These are phyloP conservation scores for Bilobella aurantiaca DNA, from an alignment of 1,140 invertebrate species.

Conservation along the genomic window DNA sequence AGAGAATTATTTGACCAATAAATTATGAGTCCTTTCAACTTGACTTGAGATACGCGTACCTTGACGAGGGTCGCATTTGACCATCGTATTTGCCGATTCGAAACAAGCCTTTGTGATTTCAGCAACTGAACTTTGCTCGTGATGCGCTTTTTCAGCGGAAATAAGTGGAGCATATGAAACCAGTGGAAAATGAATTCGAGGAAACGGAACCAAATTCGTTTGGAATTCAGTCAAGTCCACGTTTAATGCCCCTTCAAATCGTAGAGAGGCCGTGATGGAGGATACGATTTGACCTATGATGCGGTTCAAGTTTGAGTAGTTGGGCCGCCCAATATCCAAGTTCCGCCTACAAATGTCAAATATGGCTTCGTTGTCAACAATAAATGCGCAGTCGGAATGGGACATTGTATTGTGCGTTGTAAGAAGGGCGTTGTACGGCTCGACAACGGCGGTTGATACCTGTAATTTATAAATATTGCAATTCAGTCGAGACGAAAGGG, in stretches of 20 bases:
- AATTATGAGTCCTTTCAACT: background rate
- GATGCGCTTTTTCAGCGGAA: slow-evolving; percentile 50
- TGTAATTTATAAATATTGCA: background rate
- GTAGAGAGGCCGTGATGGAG: slow-evolving; percentile 48
- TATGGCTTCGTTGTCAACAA: slow-evolving; percentile 63
- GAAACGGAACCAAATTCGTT: slow-evolving; percentile 51
- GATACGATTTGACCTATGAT: slow-evolving; percentile 50
- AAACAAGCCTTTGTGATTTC: slow-evolving; percentile 69
- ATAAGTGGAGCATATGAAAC: slow-evolving; percentile 45
- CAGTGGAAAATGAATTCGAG: slow-evolving; percentile 49
- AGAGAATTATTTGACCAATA: slow-evolving; percentile 11
- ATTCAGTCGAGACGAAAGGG: background rate
- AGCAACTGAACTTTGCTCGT: slow-evolving; percentile 56
- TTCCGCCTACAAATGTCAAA: slow-evolving; percentile 58
- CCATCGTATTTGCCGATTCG: slow-evolving; percentile 70
- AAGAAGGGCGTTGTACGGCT: slow-evolving; percentile 59
- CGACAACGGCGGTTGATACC: slow-evolving; percentile 36
- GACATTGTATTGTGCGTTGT: slow-evolving; percentile 60
- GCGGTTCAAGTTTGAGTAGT: slow-evolving; percentile 48
- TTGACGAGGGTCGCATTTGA: slow-evolving; percentile 59
- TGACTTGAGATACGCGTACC: too few relatives aligned
- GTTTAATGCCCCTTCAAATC: slow-evolving; percentile 53
- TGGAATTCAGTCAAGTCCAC: slow-evolving; percentile 55
- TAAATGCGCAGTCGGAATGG: slow-evolving; percentile 59
- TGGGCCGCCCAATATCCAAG: slow-evolving; percentile 49